Base-by-base conservation (phyloP, 2,113 vertebrate genomes). In the Takifugu bimaculatus region DNA sequence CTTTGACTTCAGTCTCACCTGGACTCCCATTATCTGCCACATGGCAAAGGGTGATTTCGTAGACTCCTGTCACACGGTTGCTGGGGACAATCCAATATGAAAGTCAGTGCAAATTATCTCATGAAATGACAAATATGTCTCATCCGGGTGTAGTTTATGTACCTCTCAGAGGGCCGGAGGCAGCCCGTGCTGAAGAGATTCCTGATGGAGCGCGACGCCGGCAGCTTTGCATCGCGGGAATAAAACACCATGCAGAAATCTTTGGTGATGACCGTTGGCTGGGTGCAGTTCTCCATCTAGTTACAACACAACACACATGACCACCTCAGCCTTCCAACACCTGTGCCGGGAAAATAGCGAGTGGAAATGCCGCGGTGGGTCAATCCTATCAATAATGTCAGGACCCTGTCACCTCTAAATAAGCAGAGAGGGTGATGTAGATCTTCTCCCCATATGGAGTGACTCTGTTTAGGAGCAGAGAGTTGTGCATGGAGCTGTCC, bases 401-500 rank as follows among this genome's bases (percentile, higher is more conserved):
- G 20, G 4, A 27, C 25, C 42, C 43, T 14, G 3, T 12, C 92
- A 93, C 96, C 95, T 98, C 95, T 0, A 99, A 90, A 80, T 99
- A 99, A n/a, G 95, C 94, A 0, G 96, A 97, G 14, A 99, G 90
- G 0, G 97, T 99, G 90, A 98, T 96, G 90, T 96, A 99, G 91
- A 98, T 99, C 77, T 98, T 99, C 88, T 99, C 95, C 54, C 95
- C 91, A 13, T 97, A 98, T 0, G 97, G 96, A 47, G 97, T 99
- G 77, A 99, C 97, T 11, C 96, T 93, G 83, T 99, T 99, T 75
- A 99, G 92, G 48, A 96, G 93, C 49, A 99, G 88, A 0, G 97
- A 98, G 89, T 99, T 99, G 91, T 98, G 96, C 96, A 99, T 99
- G 82, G 95, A 98, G 82, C 96, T 98, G 73, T 99, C 97, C 96